These are phyloP conservation scores for Bubo scandiacus DNA, from an alignment of 2,113 vertebrate genomes.

Conservation along the genomic window DNA sequence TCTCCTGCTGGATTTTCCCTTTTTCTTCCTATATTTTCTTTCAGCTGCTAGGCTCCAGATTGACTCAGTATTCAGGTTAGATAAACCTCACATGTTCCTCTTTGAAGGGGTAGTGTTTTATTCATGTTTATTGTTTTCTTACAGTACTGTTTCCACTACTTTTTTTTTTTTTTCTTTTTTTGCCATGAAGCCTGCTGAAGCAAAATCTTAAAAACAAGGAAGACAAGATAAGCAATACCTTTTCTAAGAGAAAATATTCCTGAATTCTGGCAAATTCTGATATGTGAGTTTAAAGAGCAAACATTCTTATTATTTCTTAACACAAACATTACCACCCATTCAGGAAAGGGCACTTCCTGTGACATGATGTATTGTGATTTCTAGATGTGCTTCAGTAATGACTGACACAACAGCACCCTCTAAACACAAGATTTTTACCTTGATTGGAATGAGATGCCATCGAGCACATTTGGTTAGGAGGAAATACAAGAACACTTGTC, in stretches of 20 bases:
- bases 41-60: constrained; percentile 11
- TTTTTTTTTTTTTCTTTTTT: neutral
- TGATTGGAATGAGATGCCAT: neutral
- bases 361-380: neutral
- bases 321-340: neutral
- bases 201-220: constrained; percentile 16
- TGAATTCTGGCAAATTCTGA: neutral
- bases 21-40: neutral
- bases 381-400: neutral
- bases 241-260: neutral
- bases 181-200: neutral
- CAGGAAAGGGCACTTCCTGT: neutral
- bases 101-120: constrained; percentile 67
- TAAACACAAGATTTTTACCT: neutral
- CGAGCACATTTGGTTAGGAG: neutral
- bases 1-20: neutral
- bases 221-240: neutral
- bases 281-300: neutral
- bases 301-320: neutral
- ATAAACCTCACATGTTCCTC: constrained; percentile 41
- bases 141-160: neutral
- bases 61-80: constrained; percentile 42
- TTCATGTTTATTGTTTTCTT: constrained; percentile 61
- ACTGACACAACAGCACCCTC: neutral
- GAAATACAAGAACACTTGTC: neutral